A percentile compares a stretch with the other conserved stretches of the same genome.
These are phyloP conservation scores for Morpho deidamia DNA, from an alignment of 2,888 invertebrate species.

Conservation along the genomic window DNA sequence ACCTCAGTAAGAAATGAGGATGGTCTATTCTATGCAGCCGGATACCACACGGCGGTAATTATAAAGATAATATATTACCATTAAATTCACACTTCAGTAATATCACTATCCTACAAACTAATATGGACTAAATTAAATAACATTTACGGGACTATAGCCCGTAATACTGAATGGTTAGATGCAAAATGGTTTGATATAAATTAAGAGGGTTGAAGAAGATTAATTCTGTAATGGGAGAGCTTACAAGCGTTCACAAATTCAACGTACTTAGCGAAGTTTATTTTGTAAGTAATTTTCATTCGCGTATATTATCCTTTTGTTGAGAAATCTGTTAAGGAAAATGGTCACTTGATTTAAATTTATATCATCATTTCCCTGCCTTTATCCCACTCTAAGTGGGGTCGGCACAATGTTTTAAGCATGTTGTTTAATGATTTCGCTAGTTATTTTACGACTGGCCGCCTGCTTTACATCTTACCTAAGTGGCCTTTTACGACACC, in stretches of 20 bases:
- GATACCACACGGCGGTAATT: no score
- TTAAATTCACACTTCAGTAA: not conserved
- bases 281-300: conserved; percentile 6
- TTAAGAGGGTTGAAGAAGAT: conserved; percentile 19
- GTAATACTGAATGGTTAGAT: not conserved
- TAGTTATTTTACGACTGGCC: no score
- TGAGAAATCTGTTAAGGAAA: not conserved
- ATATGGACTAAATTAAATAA: not conserved
- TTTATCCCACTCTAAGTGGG: no score
- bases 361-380: no score
- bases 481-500: no score
- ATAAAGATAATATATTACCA: not conserved
- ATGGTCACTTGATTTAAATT: not conserved
- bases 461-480: no score
- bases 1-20: no score
- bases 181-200: conserved; percentile 4
- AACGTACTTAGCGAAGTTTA: conserved; percentile 8
- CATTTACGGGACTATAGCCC: conserved; percentile 2
- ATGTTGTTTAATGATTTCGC: no score
- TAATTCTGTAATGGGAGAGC: conserved; percentile 19
- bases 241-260: conserved; percentile 7
- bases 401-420: no score
- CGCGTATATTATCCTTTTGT: not conserved
- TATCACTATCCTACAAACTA: not conserved
- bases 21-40: no score